Percentiles rank a stretch among this genome's conserved stretches.
phyloP scores from a whole-genome alignment of 2,797 vertebrate species.

The Toxotes lorentzi region DNA sequence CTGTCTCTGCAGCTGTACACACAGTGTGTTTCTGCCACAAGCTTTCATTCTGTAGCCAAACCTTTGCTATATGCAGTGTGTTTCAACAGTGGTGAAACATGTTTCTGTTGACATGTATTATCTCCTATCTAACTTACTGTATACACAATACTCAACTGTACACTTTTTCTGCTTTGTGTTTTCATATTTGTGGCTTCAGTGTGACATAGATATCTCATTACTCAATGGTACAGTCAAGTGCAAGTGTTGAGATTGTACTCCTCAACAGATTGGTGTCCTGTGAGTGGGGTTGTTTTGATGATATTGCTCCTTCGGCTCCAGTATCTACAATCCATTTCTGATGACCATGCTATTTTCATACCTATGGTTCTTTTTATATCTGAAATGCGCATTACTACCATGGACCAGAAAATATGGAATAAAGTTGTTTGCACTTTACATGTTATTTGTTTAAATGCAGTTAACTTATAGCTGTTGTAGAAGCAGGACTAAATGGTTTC shows the following conservation, averaged over 20 bases:
- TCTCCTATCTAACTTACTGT: conserved; percentile 45
- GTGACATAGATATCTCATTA: conserved; percentile 66
- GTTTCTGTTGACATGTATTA: conserved; percentile 51
- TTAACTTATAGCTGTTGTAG: conserved; percentile 66
- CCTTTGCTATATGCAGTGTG: conserved; percentile 12
- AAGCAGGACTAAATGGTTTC: conserved; percentile 45
- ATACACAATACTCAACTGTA: conserved; percentile 34
- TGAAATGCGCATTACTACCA: conserved; percentile 70
- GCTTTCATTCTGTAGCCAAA: conserved; percentile 24
- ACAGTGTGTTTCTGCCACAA: conserved; percentile 15
- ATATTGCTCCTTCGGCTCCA: conserved; percentile 35
- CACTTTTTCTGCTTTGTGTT: conserved; percentile 67
- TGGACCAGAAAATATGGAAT: conserved; percentile 68
- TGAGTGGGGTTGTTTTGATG: conserved; percentile 61
- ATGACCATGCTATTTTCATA: conserved; percentile 75
- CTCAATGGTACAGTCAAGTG: conserved; percentile 66
- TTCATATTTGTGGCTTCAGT: conserved; percentile 61
- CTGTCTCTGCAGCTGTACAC: conserved; percentile 17
- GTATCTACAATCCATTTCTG: conserved; percentile 58
- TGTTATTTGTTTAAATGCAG: conserved; percentile 54
- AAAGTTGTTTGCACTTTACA: conserved; percentile 70
- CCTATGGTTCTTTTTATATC: conserved; percentile 73
- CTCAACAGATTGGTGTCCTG: conserved; percentile 71
- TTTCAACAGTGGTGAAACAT: conserved; percentile 32
- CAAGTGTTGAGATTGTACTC: conserved; percentile 67